phyloP scores from a whole-genome alignment of 2,113 vertebrate species.

The Myrmecobius fasciatus region DNA sequence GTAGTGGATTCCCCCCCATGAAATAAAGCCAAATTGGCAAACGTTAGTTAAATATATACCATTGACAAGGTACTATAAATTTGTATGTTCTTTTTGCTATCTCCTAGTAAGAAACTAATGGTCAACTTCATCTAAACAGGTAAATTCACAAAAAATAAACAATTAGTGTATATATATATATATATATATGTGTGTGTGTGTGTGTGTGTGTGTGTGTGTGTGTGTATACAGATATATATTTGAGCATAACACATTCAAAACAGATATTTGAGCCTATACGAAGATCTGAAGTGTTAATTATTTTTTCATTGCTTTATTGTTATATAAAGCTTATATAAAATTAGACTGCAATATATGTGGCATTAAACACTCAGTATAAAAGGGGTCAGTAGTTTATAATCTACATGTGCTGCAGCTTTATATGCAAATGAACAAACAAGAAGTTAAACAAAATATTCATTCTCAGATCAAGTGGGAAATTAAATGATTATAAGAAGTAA shows the following conservation, averaged over 20 bases:
- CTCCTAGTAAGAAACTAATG: neutral
- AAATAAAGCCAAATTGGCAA: neutral
- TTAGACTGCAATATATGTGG: conserved; percentile 40
- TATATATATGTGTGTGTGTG: too few species aligned
- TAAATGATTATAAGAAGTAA: conserved; percentile 38
- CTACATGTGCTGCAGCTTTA: conserved; percentile 29
- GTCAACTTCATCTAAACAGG: conserved; percentile 24
- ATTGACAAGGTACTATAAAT: neutral
- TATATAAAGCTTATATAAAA: conserved; percentile 54
- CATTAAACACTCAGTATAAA: conserved; percentile 50
- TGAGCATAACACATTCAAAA: neutral
- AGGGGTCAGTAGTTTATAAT: conserved; percentile 46
- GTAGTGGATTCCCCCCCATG: neutral
- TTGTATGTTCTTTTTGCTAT: neutral
- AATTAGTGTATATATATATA: neutral
- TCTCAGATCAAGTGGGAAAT: conserved; percentile 41
- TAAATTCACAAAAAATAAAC: conserved; percentile 32
- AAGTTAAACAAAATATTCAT: conserved; percentile 57
- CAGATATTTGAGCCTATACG: conserved; percentile 8
- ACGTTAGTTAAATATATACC: neutral
- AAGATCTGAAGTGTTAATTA: conserved; percentile 49
- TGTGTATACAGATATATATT: neutral
- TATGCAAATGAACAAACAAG: conserved; percentile 59
- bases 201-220: too few species aligned
- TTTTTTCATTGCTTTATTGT: conserved; percentile 68